Base-by-base conservation (phyloP, 2,797 vertebrate species). In the Rallus crepitans region DNA sequence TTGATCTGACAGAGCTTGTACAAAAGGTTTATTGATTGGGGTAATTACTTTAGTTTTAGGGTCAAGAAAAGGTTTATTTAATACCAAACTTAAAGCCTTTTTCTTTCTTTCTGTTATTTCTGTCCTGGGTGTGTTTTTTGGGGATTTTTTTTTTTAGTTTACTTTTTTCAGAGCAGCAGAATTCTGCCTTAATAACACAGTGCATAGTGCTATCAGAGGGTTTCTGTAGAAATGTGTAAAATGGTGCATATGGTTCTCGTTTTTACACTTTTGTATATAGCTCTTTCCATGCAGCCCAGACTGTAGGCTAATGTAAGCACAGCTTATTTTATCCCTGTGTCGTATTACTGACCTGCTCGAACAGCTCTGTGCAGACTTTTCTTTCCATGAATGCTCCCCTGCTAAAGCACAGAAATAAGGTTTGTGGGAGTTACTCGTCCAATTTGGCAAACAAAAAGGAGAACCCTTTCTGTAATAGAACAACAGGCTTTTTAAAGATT, bases 321-420 rank as follows among this genome's bases (percentile, higher is more conserved):
- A 94, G 92, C 95, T 96, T 97, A 94, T 89, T 97, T 98, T 93
- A 97, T 96, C 96, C 95, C 90, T 93, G 96, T 90, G 86, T 97
- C 77, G 8, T 95, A 89, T 97, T 97, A 97, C 97, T 2, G 3
- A 78, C 93, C 93, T 91, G 88, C 84, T 79, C n/a, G 42, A 90
- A 68, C 76, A 92, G 82, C 63, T 93, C 87, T 56, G 50, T 25
- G 75, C 91, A 80, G 69, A 56, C 82, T 97, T 97, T 82, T 70
- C 76, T 97, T 97, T 97, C 96, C 76, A 4, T 92, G 63, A 82
- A 87, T 80, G 93, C 93, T 96, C 87, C 55, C 94, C 93, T 93
- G 89, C 89, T 95, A 87, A 90, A 91, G 76, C 87, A 77, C 75
- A 92, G 68, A 85, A 89, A 73, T 48, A 52, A 64, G 72, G 82